Percentiles rank a stretch among this genome's conserved stretches.
These are phyloP conservation scores for Tridacna gigas DNA, from an alignment of 2,888 invertebrate genomes.

Conservation along the genomic window DNA sequence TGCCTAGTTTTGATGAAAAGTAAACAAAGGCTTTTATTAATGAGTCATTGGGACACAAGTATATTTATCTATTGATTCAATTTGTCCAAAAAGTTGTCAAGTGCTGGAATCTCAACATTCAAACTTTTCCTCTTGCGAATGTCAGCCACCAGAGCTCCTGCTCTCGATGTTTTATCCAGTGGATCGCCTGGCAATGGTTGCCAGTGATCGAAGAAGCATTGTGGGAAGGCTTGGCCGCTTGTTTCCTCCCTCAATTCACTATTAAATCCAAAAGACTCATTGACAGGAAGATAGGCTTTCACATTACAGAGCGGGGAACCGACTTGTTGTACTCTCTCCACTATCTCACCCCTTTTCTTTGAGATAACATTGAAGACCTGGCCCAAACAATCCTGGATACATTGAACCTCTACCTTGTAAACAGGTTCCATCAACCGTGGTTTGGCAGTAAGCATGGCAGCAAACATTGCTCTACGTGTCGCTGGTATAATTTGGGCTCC, in stretches of 20 bases:
- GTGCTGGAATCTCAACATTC: constrained; percentile 97
- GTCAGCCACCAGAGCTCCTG: constrained; percentile 88
- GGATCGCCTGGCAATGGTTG: constrained; percentile 99
- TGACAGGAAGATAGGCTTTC: constrained; percentile 99
- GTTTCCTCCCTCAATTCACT: constrained; percentile 98
- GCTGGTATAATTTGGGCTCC: constrained; percentile 99
- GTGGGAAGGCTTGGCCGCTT: constrained; percentile 99
- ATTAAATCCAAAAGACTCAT: constrained; percentile 99
- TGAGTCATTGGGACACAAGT: too few relatives aligned
- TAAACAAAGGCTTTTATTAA: too few relatives aligned
- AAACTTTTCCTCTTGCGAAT: constrained; percentile 99
- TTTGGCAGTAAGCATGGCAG: constrained; percentile 95
- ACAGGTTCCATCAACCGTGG: constrained; percentile 99
- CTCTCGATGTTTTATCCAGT: constrained; percentile 88
- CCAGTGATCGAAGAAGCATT: constrained; percentile 99
- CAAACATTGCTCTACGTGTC: constrained; percentile 98
- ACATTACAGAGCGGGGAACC: constrained; percentile 99
- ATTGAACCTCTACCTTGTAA: constrained; percentile 98
- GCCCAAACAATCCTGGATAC: constrained; percentile 97
- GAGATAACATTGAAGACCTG: constrained; percentile 99
- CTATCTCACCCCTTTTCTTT: constrained; percentile 96
- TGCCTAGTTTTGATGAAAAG: too few relatives aligned
- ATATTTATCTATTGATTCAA: constrained; percentile 85
- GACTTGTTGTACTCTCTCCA: constrained; percentile 97
- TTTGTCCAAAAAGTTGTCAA: constrained; percentile 98